Percentiles rank a stretch among this genome's conserved stretches.
Evolutionary conservation across 1,140 invertebrate genomes (phyloP).

Genomic region (Agrilus planipennis): DNA sequence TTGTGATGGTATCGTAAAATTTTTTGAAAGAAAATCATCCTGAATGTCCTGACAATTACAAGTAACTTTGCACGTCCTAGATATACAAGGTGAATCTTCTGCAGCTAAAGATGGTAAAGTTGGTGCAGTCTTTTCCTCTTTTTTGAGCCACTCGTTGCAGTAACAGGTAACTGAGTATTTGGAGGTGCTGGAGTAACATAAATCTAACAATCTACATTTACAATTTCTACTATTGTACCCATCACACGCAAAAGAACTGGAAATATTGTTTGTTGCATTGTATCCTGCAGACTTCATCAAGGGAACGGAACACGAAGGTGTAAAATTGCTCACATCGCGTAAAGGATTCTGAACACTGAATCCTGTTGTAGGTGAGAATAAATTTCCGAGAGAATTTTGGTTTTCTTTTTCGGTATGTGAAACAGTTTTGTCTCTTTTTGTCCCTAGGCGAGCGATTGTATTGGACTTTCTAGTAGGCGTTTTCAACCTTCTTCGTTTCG

Average conservation of each 20-base stretch:
- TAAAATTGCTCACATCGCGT: conserved; percentile 31
- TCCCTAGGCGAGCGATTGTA: conserved; percentile 16
- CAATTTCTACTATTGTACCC: too few relatives aligned
- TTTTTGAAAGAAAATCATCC: conserved; percentile 2
- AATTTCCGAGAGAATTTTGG: conserved; percentile 13
- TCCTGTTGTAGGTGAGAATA: too few relatives aligned
- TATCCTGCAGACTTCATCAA: too few relatives aligned
- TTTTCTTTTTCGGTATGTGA: conserved; percentile 32
- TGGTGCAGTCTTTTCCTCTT: conserved; percentile 18
- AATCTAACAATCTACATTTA: too few relatives aligned
- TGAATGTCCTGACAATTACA: background rate
- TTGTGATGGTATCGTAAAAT: background rate
- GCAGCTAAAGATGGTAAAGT: conserved; percentile 24
- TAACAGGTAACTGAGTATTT: too few relatives aligned
- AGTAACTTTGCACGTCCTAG: conserved; percentile 10
- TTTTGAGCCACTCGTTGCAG: conserved; percentile 7
- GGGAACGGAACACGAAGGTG: too few relatives aligned
- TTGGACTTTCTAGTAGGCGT: conserved; percentile 16
- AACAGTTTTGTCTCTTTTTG: conserved; percentile 31
- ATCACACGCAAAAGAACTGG: too few relatives aligned
- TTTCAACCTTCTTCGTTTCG: conserved; percentile 19
- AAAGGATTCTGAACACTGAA: conserved; percentile 25
- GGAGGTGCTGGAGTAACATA: too few relatives aligned
- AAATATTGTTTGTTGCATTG: too few relatives aligned
- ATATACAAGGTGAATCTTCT: conserved; percentile 22